These are phyloP conservation scores for Mionectes olivaceus DNA, from an alignment of 2,797 vertebrate genomes.

Conservation along the genomic window DNA sequence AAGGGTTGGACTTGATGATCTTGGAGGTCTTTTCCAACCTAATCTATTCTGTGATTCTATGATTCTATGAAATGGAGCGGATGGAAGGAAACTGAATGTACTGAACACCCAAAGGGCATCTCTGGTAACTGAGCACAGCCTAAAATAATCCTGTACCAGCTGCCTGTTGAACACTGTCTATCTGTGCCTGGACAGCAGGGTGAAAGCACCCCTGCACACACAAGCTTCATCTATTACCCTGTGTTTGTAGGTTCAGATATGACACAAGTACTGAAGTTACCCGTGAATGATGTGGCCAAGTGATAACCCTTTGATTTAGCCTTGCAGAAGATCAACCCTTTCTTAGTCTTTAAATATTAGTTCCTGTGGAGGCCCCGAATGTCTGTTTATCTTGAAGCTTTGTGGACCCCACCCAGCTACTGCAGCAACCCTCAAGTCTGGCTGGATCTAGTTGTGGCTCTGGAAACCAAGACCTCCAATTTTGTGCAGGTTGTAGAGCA, in stretches of 20 bases:
- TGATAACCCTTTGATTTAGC: not conserved
- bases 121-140: not conserved
- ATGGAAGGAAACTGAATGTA: slow-evolving; percentile 18
- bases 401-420: not conserved
- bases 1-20: too few relatives aligned
- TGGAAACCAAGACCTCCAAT: not conserved
- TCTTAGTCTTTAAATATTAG: not conserved
- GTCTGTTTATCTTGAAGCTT: not conserved
- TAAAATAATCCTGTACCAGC: not conserved
- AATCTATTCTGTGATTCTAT: too few relatives aligned
- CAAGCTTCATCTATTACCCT: not conserved
- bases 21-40: too few relatives aligned
- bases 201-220: not conserved
- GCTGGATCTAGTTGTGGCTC: not conserved
- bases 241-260: rapidly evolving
- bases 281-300: not conserved
- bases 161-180: not conserved
- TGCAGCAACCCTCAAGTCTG: rapidly evolving
- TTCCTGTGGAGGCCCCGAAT: not conserved
- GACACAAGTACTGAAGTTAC: not conserved
- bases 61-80: too few relatives aligned
- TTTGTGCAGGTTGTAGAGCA: not conserved
- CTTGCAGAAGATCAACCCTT: not conserved
- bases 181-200: not conserved
- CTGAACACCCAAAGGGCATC: not conserved